Evolutionary conservation across 2,113 vertebrate genomes (phyloP).

Genomic region (Lipophrys pholis): DNA sequence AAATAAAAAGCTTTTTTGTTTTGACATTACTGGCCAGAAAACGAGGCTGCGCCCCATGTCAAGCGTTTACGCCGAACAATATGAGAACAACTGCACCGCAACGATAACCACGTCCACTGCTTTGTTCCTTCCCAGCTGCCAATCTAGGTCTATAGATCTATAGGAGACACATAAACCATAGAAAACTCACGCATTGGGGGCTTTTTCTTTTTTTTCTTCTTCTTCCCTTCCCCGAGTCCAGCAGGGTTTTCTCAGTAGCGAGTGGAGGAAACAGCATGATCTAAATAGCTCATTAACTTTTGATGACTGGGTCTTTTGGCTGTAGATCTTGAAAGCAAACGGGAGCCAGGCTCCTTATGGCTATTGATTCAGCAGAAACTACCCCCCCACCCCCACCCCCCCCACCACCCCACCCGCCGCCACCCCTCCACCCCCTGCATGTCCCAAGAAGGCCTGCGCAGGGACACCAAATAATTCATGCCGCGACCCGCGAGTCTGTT

Average conservation of each 20-base stretch:
- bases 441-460: slow-evolving; percentile 50
- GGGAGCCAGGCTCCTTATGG: slow-evolving; percentile 80
- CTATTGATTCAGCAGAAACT: slow-evolving; percentile 75
- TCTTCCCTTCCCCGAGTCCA: slow-evolving; percentile 25
- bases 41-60: slow-evolving; percentile 51
- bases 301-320: slow-evolving; percentile 80
- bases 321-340: slow-evolving; percentile 81
- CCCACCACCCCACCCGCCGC: background rate
- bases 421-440: background rate
- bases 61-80: slow-evolving; percentile 34
- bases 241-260: slow-evolving; percentile 65
- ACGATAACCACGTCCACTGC: slow-evolving; percentile 55
- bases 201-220: slow-evolving; percentile 3
- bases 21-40: slow-evolving; percentile 23
- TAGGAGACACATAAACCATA: slow-evolving; percentile 49
- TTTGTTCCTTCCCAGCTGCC: slow-evolving; percentile 59
- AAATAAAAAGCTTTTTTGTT: slow-evolving; percentile 55
- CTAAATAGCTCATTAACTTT: slow-evolving; percentile 84
- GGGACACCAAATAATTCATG: slow-evolving; percentile 78
- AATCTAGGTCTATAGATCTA: slow-evolving; percentile 53
- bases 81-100: slow-evolving; percentile 47
- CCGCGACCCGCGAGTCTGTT: slow-evolving; percentile 55
- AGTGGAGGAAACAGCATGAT: slow-evolving; percentile 76
- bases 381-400: too few species aligned
- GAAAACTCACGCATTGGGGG: slow-evolving; percentile 18